A percentile compares a stretch with the other conserved stretches of the same genome.
These are phyloP conservation scores for Hydrochoerus hydrochaeris DNA, from an alignment of 2,113 vertebrate species.

Conservation along the genomic window DNA sequence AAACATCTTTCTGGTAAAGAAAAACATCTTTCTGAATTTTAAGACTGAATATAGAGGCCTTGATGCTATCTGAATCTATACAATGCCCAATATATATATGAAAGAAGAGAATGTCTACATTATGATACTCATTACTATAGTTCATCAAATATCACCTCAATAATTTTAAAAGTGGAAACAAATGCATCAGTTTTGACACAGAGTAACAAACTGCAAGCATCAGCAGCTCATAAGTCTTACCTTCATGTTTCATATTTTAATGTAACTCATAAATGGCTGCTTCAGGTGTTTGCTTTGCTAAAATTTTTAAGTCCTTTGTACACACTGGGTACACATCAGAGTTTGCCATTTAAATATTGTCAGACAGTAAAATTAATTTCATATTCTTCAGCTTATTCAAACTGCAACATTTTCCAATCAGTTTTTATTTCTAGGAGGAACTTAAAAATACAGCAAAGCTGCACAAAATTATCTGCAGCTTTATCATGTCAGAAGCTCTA, in stretches of 20 bases:
- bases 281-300: background rate
- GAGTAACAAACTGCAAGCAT: background rate
- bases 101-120: background rate
- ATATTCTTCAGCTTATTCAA: background rate
- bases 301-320: background rate
- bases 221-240: background rate
- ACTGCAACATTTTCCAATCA: background rate
- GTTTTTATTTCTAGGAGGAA: background rate
- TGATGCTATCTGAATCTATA: background rate
- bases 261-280: background rate
- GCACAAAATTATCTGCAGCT: constrained; percentile 52
- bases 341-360: background rate
- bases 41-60: background rate
- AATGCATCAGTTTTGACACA: background rate
- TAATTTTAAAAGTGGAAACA: background rate
- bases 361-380: background rate
- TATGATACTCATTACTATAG: background rate
- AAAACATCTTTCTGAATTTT: background rate
- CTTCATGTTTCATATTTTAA: background rate
- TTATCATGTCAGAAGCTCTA: constrained; percentile 64
- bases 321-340: background rate
- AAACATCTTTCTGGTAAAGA: background rate
- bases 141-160: background rate
- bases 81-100: background rate
- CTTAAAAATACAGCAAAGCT: constrained; percentile 61